Conservation (phyloP, 2,888 invertebrate species). For the Heterodera filipjevi region DNA sequence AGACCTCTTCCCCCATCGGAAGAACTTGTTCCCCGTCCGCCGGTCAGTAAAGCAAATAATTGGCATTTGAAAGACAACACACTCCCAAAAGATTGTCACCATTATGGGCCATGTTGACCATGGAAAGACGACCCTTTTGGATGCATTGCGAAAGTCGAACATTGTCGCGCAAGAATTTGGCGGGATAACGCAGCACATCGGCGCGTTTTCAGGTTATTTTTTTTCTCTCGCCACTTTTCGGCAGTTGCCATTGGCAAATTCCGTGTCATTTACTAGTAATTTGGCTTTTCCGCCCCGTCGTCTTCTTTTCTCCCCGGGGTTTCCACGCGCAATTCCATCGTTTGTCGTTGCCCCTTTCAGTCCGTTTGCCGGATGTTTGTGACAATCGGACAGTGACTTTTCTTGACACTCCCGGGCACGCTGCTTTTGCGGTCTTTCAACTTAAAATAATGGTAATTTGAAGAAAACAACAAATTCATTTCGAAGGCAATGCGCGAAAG, state of each 20-base stretch:
- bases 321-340: background rate
- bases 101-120: constrained; percentile 99
- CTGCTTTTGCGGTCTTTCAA: constrained; percentile 82
- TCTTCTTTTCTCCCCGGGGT: too few relatives aligned
- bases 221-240: background rate
- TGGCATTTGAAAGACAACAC: too few relatives aligned
- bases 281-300: too few relatives aligned
- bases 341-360: constrained; percentile 31
- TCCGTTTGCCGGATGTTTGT: constrained; percentile 36
- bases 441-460: background rate
- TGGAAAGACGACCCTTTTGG: constrained; percentile 91
- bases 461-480: background rate
- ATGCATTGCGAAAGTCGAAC: constrained; percentile 72
- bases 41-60: background rate
- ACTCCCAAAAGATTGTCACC: constrained; percentile 75
- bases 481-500: constrained; percentile 72
- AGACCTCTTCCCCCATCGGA: background rate
- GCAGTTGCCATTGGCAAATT: too few relatives aligned
- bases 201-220: constrained; percentile 79
- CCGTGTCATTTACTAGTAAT: too few relatives aligned
- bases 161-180: constrained; percentile 92
- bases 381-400: constrained; percentile 75
- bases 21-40: background rate
- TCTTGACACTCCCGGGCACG: constrained; percentile 97
- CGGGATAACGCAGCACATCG: constrained; percentile 98